Evolutionary conservation across 1,140 invertebrate genomes (phyloP).

Genomic region (Pseudomyrmex pallidus): DNA sequence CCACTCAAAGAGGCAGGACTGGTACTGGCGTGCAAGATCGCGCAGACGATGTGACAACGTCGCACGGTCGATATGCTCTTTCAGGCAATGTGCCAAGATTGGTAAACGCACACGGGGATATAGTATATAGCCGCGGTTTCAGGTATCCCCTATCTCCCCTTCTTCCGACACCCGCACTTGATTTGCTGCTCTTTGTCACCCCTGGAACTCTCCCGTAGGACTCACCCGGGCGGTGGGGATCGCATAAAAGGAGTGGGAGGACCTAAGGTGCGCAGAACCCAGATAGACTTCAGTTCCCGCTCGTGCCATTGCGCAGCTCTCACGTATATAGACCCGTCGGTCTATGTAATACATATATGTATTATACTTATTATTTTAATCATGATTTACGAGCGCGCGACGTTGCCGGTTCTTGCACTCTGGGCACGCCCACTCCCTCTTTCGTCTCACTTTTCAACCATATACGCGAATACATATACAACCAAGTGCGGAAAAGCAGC

Average conservation of each 20-base stretch:
- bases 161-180: slow-evolving; percentile 51
- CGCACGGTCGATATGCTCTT: slow-evolving; percentile 85
- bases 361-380: slow-evolving; percentile 85
- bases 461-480: slow-evolving; percentile 67
- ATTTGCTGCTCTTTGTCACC: slow-evolving; percentile 51
- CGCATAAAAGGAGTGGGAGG: slow-evolving; percentile 72
- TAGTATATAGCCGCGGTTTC: slow-evolving; percentile 79
- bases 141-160: slow-evolving; percentile 74
- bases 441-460: slow-evolving; percentile 69
- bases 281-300: slow-evolving; percentile 55
- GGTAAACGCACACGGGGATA: slow-evolving; percentile 81
- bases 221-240: slow-evolving; percentile 69
- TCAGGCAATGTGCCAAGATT: slow-evolving; percentile 86
- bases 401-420: slow-evolving; percentile 79
- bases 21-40: slow-evolving; percentile 76
- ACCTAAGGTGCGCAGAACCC: slow-evolving; percentile 81
- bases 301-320: slow-evolving; percentile 76
- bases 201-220: slow-evolving; percentile 77
- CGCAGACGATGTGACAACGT: slow-evolving; percentile 82
- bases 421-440: slow-evolving; percentile 80
- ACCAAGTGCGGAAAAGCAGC: slow-evolving; percentile 61
- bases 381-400: slow-evolving; percentile 82
- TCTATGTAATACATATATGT: slow-evolving; percentile 81
- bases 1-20: slow-evolving; percentile 78
- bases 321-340: slow-evolving; percentile 67